phyloP scores from a whole-genome alignment of 2,888 invertebrate genomes.

The Panopea generosa region DNA sequence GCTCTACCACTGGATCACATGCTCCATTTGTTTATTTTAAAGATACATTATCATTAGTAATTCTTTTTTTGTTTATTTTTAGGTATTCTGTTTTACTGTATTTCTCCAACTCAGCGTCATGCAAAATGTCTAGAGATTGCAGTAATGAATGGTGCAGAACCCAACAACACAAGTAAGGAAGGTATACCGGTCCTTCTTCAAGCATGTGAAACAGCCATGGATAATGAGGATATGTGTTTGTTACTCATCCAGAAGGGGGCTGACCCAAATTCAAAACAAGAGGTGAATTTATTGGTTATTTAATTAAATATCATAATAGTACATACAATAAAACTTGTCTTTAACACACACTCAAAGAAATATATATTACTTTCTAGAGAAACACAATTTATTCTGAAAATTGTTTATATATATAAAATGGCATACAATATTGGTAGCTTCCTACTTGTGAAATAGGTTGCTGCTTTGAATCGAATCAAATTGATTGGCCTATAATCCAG shows the following conservation, averaged over 20 bases:
- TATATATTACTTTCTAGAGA: no score
- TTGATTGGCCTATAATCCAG: no score
- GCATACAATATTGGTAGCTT: no score
- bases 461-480: no score
- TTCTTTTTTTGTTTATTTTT: no score
- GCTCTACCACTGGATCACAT: no score
- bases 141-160: slow-evolving; percentile 82
- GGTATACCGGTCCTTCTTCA: slow-evolving; percentile 82
- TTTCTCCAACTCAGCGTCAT: slow-evolving; percentile 84
- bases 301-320: background rate
- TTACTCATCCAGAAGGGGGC: slow-evolving; percentile 82
- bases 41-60: no score
- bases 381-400: no score
- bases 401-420: no score
- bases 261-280: slow-evolving; percentile 81
- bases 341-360: no score
- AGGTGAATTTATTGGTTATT: slow-evolving; percentile 68
- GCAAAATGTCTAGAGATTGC: slow-evolving; percentile 83
- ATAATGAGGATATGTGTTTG: slow-evolving; percentile 84
- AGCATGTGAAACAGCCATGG: slow-evolving; percentile 83
- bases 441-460: no score
- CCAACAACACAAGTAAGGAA: slow-evolving; percentile 82
- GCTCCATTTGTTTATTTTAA: no score
- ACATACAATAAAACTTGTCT: background rate
- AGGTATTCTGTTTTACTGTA: slow-evolving; percentile 84